A percentile compares a stretch with the other conserved stretches of the same genome.
Conservation (phyloP, 2,113 vertebrate genomes). For the Vombatus ursinus region DNA sequence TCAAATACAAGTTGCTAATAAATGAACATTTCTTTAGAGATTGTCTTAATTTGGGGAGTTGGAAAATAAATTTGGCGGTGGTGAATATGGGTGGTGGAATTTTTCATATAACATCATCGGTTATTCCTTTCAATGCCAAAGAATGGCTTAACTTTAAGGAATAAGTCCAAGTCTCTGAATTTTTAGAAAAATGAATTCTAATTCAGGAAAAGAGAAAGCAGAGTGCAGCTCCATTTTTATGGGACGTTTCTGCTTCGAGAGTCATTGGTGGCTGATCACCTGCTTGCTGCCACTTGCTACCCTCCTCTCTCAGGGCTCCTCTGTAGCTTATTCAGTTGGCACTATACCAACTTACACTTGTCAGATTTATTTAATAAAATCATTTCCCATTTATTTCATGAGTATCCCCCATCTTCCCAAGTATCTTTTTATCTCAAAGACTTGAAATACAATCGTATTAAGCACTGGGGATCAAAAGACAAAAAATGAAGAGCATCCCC, state of each 20-base stretch:
- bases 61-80: slow-evolving; percentile 77
- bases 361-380: background rate
- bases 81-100: slow-evolving; percentile 59
- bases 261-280: slow-evolving; percentile 1
- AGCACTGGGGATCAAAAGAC: background rate
- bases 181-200: slow-evolving; percentile 29
- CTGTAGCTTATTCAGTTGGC: background rate
- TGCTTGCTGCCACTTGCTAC: background rate
- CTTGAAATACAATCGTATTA: background rate
- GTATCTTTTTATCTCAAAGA: background rate
- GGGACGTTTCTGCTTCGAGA: background rate
- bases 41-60: slow-evolving; percentile 85
- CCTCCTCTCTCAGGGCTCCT: background rate
- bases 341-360: background rate
- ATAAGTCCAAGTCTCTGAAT: slow-evolving; percentile 40
- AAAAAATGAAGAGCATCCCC: background rate
- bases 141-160: slow-evolving; percentile 26
- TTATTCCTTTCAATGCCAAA: slow-evolving; percentile 45
- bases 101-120: slow-evolving; percentile 64
- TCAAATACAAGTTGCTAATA: slow-evolving; percentile 90
- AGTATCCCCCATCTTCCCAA: background rate
- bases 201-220: slow-evolving; percentile 13
- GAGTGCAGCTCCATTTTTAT: slow-evolving; percentile 11
- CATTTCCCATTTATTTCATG: background rate
- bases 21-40: slow-evolving; percentile 88